These are phyloP conservation scores for Eulemur albifrons DNA, from an alignment of 2,797 vertebrate genomes.

Conservation along the genomic window DNA sequence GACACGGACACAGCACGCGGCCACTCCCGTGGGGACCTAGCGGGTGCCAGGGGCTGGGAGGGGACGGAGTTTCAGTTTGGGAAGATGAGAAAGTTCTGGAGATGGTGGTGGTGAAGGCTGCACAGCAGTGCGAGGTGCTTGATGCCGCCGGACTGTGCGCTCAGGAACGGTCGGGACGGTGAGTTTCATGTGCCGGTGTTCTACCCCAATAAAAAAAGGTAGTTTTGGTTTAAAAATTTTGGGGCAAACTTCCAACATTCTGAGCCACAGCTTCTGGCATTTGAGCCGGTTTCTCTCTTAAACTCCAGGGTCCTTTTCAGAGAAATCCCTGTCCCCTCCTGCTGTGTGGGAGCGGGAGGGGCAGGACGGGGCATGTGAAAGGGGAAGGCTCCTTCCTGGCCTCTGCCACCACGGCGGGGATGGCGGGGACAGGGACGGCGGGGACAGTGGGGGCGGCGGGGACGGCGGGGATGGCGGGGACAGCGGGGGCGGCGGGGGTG, in stretches of 20 bases:
- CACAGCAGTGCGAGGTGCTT: no score
- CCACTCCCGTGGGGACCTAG: fast-evolving
- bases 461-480: background rate
- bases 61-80: fast-evolving
- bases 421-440: no score
- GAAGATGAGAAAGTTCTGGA: background rate
- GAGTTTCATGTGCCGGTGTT: fast-evolving
- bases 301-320: background rate
- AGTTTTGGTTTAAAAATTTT: background rate
- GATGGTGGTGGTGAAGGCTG: fast-evolving
- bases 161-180: fast-evolving
- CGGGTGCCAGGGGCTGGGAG: fast-evolving
- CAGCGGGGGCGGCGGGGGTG: no score
- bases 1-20: fast-evolving
- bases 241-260: no score
- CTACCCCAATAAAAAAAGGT: background rate
- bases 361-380: background rate
- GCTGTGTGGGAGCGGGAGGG: fast-evolving
- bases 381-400: background rate
- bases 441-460: no score
- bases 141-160: no score
- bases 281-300: fast-evolving
- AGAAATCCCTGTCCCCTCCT: background rate
- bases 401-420: background rate
- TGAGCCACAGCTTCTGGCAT: background rate